Conservation (phyloP, 2,113 vertebrate genomes). For the Syngnathoides biaculeatus region DNA sequence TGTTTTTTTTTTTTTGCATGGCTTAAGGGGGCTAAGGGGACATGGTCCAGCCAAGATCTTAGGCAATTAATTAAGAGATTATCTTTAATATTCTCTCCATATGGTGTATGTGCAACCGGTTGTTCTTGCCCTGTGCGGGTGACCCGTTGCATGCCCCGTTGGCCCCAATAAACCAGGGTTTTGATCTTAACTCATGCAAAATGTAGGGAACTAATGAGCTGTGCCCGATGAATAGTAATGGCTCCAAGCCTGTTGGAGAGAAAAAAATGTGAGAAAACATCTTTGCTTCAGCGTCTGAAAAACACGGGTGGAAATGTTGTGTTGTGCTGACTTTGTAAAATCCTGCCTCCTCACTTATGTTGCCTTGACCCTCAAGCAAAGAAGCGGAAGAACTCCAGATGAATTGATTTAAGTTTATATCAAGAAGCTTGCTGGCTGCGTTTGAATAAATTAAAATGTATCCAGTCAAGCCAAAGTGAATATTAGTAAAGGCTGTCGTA, state of each 20-base stretch:
- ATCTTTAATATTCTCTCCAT: background rate
- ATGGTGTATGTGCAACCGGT: background rate
- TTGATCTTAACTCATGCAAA: constrained; percentile 7
- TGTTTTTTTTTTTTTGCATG: background rate
- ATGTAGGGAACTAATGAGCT: background rate
- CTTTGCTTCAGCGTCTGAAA: background rate
- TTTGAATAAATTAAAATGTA: background rate
- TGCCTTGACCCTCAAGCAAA: constrained; percentile 9
- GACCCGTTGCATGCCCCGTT: background rate
- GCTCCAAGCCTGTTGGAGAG: constrained; percentile 1
- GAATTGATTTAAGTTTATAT: constrained; percentile 5
- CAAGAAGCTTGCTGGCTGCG: background rate
- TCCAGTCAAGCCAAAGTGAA: background rate
- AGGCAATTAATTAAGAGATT: background rate
- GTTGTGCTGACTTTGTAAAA: constrained; percentile 15
- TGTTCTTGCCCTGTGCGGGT: background rate
- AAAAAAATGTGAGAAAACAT: constrained; percentile 4
- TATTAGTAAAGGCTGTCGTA: constrained; percentile 25
- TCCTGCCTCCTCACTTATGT: background rate
- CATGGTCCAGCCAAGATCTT: background rate
- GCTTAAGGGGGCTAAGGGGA: background rate
- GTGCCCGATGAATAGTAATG: constrained; percentile 5
- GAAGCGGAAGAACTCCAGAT: background rate
- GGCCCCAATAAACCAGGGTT: background rate
- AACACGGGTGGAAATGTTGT: constrained; percentile 8